phyloP scores from a whole-genome alignment of 2,797 vertebrate species.

The Rhodeus uyekii region DNA sequence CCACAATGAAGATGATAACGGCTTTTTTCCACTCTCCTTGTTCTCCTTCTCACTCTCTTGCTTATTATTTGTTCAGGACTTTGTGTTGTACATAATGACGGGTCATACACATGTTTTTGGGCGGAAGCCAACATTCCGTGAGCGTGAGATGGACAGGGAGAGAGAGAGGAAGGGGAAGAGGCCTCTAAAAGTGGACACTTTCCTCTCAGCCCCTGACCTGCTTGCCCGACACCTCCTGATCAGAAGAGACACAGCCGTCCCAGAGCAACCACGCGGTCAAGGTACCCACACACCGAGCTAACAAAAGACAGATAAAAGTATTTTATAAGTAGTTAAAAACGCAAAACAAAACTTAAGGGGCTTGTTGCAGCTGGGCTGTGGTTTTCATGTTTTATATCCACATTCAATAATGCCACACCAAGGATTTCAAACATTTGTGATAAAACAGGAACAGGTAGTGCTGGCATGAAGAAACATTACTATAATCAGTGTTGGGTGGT shows the following conservation, averaged over 20 bases:
- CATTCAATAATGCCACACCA: neutral
- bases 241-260: constrained; percentile 77
- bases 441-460: neutral
- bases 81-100: constrained; percentile 92
- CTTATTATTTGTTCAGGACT: constrained; percentile 81
- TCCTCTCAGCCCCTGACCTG: constrained; percentile 88
- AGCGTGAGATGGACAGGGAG: constrained; percentile 83
- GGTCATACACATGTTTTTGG: constrained; percentile 89
- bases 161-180: constrained; percentile 82
- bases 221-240: constrained; percentile 85
- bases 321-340: neutral
- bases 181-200: constrained; percentile 88
- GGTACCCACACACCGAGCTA: constrained; percentile 63
- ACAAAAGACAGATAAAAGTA: neutral
- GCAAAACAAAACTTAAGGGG: neutral
- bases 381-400: neutral
- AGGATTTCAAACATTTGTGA: neutral
- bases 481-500: neutral
- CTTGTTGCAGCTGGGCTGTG: neutral
- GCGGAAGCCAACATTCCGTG: constrained; percentile 80
- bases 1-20: constrained; percentile 72
- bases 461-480: neutral
- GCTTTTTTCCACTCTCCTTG: constrained; percentile 57
- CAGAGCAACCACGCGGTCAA: constrained; percentile 71
- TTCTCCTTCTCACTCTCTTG: constrained; percentile 61